Conservation (phyloP, 2,888 invertebrate genomes). For the Thymelicus lineola region DNA sequence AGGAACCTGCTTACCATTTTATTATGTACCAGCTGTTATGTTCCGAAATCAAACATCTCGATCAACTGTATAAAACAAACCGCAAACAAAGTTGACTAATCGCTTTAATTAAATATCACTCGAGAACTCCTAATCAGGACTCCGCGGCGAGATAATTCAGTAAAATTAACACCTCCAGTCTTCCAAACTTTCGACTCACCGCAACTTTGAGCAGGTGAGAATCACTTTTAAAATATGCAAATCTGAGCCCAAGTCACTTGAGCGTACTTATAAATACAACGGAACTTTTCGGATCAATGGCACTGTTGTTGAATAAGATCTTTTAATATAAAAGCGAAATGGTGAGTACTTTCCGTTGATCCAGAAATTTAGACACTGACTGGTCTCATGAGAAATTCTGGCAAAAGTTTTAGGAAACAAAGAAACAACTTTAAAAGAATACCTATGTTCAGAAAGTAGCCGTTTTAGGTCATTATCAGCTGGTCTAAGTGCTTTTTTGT, state of each 20-base stretch:
- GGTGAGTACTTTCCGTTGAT: not conserved
- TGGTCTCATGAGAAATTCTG: conserved; percentile 5
- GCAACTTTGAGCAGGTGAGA: conserved; percentile 58
- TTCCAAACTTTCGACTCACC: conserved; percentile 33
- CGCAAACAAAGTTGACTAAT: conserved; percentile 28
- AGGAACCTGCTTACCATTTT: too few relatives aligned
- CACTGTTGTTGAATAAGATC: not conserved
- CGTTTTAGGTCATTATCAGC: not conserved
- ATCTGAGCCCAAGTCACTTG: conserved; percentile 47
- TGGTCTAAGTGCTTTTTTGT: not conserved
- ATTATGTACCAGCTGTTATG: not conserved
- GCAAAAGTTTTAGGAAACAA: not conserved
- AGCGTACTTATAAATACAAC: conserved; percentile 23
- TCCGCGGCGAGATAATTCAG: conserved; percentile 38
- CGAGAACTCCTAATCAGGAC: conserved; percentile 38
- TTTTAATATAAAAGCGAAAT: not conserved
- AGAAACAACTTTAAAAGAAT: not conserved
- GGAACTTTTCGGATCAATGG: conserved; percentile 10
- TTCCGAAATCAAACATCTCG: not conserved
- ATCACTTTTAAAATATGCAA: conserved; percentile 70
- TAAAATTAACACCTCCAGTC: conserved; percentile 46
- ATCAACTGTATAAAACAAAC: conserved; percentile 23
- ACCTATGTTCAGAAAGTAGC: not conserved
- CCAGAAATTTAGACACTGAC: not conserved
- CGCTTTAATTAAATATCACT: conserved; percentile 40